These are phyloP conservation scores for Brenthis daphne DNA, from an alignment of 2,888 invertebrate genomes.

Conservation along the genomic window DNA sequence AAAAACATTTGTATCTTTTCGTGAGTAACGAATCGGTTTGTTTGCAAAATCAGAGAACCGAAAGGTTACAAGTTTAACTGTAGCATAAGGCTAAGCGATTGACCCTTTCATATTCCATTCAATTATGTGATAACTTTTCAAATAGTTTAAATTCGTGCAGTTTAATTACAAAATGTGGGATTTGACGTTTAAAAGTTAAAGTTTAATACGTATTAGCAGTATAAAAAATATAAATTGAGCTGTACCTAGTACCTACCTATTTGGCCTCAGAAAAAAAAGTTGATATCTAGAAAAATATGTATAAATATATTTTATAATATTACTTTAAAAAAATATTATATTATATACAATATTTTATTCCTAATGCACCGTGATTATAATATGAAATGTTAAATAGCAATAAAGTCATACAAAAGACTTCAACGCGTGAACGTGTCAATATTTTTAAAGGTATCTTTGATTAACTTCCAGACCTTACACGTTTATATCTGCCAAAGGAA, in stretches of 20 bases:
- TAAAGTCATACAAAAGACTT: slow-evolving; percentile 32
- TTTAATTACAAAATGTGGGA: slow-evolving; percentile 16
- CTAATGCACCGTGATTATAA: too few relatives aligned
- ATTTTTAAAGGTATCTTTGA: not conserved
- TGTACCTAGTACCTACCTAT: too few relatives aligned
- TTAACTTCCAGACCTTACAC: not conserved
- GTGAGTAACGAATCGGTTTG: slow-evolving; percentile 17
- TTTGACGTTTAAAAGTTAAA: not conserved
- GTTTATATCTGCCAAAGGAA: not conserved
- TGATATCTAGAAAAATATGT: too few relatives aligned
- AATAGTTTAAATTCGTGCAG: slow-evolving; percentile 14
- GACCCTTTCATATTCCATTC: slow-evolving; percentile 16
- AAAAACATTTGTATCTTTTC: slow-evolving; percentile 7
- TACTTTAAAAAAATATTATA: not conserved
- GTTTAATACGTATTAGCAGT: too few relatives aligned
- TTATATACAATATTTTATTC: too few relatives aligned
- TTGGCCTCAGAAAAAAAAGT: too few relatives aligned
- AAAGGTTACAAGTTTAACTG: slow-evolving; percentile 21
- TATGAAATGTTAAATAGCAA: not conserved
- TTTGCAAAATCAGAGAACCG: slow-evolving; percentile 8
- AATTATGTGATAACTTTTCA: slow-evolving; percentile 19
- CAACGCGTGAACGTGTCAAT: slow-evolving; percentile 22
- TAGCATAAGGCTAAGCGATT: slow-evolving; percentile 10
- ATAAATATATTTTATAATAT: too few relatives aligned
- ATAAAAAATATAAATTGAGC: too few relatives aligned